A percentile compares a stretch with the other conserved stretches of the same genome.
These are phyloP conservation scores for Champsocephalus esox DNA, from an alignment of 2,797 vertebrate genomes.

Conservation along the genomic window DNA sequence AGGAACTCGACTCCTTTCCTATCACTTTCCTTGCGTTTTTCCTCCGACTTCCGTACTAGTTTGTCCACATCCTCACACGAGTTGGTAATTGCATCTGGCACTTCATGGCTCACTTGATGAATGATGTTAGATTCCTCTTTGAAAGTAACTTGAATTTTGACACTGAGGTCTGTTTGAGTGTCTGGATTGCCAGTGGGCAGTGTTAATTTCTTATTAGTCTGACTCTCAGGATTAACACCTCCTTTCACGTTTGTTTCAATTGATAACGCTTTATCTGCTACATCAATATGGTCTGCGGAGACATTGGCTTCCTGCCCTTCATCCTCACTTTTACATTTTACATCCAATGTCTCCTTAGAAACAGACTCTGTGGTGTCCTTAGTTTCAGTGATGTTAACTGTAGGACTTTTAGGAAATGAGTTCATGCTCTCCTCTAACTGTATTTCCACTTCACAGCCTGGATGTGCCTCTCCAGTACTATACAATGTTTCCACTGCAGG, in stretches of 20 bases:
- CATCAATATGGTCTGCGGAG: constrained; percentile 15
- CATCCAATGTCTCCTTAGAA: constrained; percentile 44
- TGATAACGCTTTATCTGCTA: constrained; percentile 2
- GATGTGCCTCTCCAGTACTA: constrained; percentile 21
- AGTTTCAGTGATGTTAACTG: constrained; percentile 18
- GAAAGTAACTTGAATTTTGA: constrained; percentile 62
- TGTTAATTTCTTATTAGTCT: constrained; percentile 19
- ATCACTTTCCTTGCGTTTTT: constrained; percentile 47
- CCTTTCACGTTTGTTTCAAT: constrained; percentile 20
- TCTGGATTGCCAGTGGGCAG: constrained; percentile 28
- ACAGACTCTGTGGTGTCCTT: constrained; percentile 18
- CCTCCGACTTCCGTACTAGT: constrained; percentile 35
- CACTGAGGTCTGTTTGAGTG: constrained; percentile 56
- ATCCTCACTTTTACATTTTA: constrained; percentile 28
- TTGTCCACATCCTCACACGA: constrained; percentile 37
- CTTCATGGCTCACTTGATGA: constrained; percentile 19
- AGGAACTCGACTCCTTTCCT: constrained; percentile 28
- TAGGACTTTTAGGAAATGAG: neutral
- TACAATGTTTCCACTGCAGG: constrained; percentile 31
- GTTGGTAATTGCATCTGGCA: constrained; percentile 34
- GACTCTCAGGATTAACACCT: constrained; percentile 31
- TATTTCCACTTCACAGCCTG: constrained; percentile 17
- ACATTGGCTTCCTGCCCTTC: constrained; percentile 3
- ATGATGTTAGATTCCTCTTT: constrained; percentile 50
- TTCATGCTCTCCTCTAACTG: constrained; percentile 17